Percentiles rank a stretch among this genome's conserved stretches.
Conservation (phyloP, 92 coral and sea anemone genomes). For the Phenganax stokvisi region DNA sequence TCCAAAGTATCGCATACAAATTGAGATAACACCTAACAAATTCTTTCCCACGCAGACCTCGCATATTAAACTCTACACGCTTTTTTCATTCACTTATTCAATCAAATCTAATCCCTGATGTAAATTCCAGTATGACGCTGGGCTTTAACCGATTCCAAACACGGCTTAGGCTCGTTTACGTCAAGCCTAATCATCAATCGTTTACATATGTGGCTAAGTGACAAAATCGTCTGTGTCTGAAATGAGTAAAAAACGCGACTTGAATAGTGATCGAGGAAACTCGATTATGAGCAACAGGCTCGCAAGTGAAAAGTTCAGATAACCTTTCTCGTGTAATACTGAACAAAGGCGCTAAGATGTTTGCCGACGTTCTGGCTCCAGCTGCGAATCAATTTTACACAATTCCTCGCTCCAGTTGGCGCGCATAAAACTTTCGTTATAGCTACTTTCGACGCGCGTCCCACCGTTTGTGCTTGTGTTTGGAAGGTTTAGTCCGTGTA, state of each 20-base stretch:
- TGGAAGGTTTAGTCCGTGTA: slow-evolving; percentile 34
- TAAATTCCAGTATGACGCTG: slow-evolving; percentile 29
- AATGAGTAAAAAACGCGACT: slow-evolving; percentile 18
- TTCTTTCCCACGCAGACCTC: background rate
- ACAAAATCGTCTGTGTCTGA: slow-evolving; percentile 7
- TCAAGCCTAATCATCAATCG: slow-evolving; percentile 42
- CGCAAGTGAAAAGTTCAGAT: slow-evolving; percentile 33
- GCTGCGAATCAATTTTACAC: slow-evolving; percentile 16
- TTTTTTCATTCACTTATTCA: slow-evolving; percentile 30
- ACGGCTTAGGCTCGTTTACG: slow-evolving; percentile 36
- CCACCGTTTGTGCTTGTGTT: slow-evolving; percentile 28
- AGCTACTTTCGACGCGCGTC: background rate
- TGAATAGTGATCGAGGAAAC: slow-evolving; percentile 31
- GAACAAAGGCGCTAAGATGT: slow-evolving; percentile 27
- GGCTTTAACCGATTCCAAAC: slow-evolving; percentile 27
- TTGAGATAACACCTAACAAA: background rate
- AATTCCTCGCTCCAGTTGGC: slow-evolving; percentile 12
- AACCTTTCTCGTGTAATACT: slow-evolving; percentile 32
- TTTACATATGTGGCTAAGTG: slow-evolving; percentile 37
- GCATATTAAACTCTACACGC: background rate
- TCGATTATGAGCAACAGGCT: slow-evolving; percentile 29
- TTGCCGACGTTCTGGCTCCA: slow-evolving; percentile 35
- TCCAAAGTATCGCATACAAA: background rate
- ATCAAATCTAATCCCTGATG: slow-evolving; percentile 29
- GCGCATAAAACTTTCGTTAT: background rate